Base-by-base conservation (phyloP, 2,113 vertebrate species). In the Nycticryphes semicollaris region DNA sequence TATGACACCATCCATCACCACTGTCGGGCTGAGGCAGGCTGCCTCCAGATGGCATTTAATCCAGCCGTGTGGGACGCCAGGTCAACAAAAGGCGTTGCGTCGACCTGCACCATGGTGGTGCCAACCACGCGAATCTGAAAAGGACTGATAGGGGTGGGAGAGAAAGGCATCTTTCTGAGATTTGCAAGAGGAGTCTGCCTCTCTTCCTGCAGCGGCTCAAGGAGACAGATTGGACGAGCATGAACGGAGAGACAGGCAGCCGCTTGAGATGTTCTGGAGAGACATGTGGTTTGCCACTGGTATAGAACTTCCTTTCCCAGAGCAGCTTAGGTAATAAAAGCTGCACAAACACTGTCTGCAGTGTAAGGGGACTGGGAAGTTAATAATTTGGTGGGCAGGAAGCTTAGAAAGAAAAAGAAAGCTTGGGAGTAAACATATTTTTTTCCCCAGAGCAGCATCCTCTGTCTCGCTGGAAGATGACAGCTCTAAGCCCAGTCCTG, bases 291-390 rank as follows among this genome's bases (percentile, higher is more conserved):
- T 95, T 74, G 75, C 63, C 51, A 3, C 3, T 3, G 2, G 74
- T 47, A 45, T n/a, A 62, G 20, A 93, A 10, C 84, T 91, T 92
- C 94, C 84, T 50, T 59, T 85, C 87, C 84, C 92, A 33, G 21
- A 87, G 96, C 59, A 93, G 81, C 89, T 68, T 91, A 87, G 95
- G 96, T 87, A 94, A 89, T 90, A 87, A 92, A 92, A 92, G 47
- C 80, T 94, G 41, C 50, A 73, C 70, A 82, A 91, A 84, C 62
- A 64, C 81, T 25, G 62, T 66, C 84, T 89, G 95, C 84, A 22
- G 57, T 20, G 31, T 3, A 11, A 70, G 45, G 31, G 64, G 77
- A 31, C 41, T 35, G 25, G 80, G 53, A 95, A 82, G 66, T 60
- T 45, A 73, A 89, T 79, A 57, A 68, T 66, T 76, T 73, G 37